These are phyloP conservation scores for Dynastes maya DNA, from an alignment of 2,888 invertebrate genomes.

Conservation along the genomic window DNA sequence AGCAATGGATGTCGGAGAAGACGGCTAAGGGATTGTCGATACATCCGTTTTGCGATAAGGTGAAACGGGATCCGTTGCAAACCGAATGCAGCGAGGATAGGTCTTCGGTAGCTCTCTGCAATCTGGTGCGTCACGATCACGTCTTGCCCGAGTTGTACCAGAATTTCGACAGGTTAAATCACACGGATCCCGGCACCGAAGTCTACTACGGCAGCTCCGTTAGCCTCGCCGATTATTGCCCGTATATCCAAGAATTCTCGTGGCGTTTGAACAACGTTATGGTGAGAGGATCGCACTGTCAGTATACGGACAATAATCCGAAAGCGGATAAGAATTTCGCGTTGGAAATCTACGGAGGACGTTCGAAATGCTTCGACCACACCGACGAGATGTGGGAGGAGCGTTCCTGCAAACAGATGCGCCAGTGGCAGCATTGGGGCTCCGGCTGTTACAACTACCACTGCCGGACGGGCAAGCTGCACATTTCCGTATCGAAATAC, in stretches of 20 bases:
- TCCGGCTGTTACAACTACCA: slow-evolving; percentile 95
- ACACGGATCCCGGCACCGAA: slow-evolving; percentile 81
- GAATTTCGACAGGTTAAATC: slow-evolving; percentile 90
- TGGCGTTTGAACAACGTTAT: slow-evolving; percentile 92
- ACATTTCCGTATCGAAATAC: slow-evolving; percentile 88
- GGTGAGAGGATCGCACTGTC: slow-evolving; percentile 95
- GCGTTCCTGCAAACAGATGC: slow-evolving; percentile 87
- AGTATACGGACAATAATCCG: slow-evolving; percentile 92
- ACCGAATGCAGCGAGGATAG: slow-evolving; percentile 95
- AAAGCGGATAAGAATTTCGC: slow-evolving; percentile 93
- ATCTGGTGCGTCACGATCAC: slow-evolving; percentile 83
- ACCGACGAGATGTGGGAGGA: slow-evolving; percentile 94
- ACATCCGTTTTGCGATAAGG: slow-evolving; percentile 95
- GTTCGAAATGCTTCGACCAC: slow-evolving; percentile 94
- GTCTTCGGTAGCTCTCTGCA: slow-evolving; percentile 94
- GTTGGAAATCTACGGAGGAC: slow-evolving; percentile 89
- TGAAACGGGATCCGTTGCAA: slow-evolving; percentile 92
- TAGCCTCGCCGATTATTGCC: slow-evolving; percentile 95
- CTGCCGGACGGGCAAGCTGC: slow-evolving; percentile 84
- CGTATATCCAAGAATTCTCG: slow-evolving; percentile 98
- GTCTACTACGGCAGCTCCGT: slow-evolving; percentile 95
- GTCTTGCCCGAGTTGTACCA: slow-evolving; percentile 86
- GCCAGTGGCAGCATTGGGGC: slow-evolving; percentile 98
- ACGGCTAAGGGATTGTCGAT: slow-evolving; percentile 82
- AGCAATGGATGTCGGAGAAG: slow-evolving; percentile 91